Evolutionary conservation across 2,888 invertebrate species (phyloP).

Genomic region (Dynastes grantii): DNA sequence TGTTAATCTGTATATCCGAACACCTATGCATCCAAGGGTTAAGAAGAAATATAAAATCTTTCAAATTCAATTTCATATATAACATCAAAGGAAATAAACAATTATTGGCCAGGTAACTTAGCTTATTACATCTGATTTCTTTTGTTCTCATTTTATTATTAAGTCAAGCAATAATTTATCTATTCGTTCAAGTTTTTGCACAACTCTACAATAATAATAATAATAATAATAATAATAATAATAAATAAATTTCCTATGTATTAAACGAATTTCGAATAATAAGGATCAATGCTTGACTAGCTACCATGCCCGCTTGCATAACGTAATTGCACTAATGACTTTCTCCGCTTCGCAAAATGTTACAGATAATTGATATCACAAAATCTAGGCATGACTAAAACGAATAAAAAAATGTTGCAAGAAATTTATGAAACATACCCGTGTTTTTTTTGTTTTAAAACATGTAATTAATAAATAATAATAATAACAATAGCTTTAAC

Average conservation of each 20-base stretch:
- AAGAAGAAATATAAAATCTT: no score
- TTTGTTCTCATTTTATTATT: no score
- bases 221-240: neutral
- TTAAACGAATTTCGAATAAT: neutral
- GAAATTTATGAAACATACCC: neutral
- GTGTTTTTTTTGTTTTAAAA: neutral
- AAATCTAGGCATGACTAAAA: constrained; percentile 2
- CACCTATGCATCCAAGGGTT: no score
- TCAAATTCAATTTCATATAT: no score
- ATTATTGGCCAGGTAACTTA: no score
- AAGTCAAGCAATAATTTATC: neutral
- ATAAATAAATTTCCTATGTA: neutral
- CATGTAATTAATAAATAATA: neutral
- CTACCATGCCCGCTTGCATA: neutral
- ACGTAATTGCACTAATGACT: neutral
- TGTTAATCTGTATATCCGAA: no score
- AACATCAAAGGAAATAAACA: no score
- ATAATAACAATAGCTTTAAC: neutral
- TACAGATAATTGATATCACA: neutral
- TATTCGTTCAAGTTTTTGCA: neutral
- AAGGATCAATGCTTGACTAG: neutral
- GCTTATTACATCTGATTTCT: no score
- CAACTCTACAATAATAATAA: no score
- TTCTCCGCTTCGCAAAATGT: constrained; percentile 1
- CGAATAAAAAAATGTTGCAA: neutral